Conservation (phyloP, 1,140 invertebrate species). For the Dendrolimus kikuchii region DNA sequence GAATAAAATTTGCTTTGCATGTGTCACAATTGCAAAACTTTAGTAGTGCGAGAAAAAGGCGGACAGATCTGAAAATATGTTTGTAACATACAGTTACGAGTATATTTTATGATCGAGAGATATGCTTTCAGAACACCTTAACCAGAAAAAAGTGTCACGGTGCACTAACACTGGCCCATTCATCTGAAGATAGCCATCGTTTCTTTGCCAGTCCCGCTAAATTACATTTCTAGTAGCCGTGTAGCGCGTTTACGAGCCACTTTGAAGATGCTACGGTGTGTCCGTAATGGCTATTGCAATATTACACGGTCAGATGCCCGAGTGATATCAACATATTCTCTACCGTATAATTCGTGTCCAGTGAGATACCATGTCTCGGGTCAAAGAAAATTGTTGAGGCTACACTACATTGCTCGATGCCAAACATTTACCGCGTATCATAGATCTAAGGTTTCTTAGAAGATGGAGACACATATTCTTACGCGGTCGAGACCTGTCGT, state of each 20-base stretch:
- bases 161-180: conserved; percentile 48
- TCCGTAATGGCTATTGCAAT: conserved; percentile 61
- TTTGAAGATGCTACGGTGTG: conserved; percentile 61
- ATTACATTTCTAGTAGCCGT: conserved; percentile 67
- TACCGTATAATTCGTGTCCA: conserved; percentile 53
- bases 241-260: conserved; percentile 64
- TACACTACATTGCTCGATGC: conserved; percentile 24
- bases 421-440: conserved; percentile 43
- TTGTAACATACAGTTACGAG: conserved; percentile 25
- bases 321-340: conserved; percentile 58
- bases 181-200: conserved; percentile 59
- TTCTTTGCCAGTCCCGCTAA: conserved; percentile 66
- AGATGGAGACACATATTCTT: conserved; percentile 17
- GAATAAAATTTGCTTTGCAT: conserved; percentile 14
- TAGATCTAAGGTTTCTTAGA: conserved; percentile 45
- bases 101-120: conserved; percentile 27
- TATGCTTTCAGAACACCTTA: conserved; percentile 56
- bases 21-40: conserved; percentile 26
- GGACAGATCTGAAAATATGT: conserved; percentile 27
- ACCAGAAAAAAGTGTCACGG: conserved; percentile 49
- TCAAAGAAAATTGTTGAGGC: conserved; percentile 52
- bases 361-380: conserved; percentile 37
- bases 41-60: conserved; percentile 22
- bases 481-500: conserved; percentile 12
- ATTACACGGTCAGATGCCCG: conserved; percentile 58